phyloP scores from a whole-genome alignment of 2,113 vertebrate species.

The Cyprinodon brontotheroides region DNA sequence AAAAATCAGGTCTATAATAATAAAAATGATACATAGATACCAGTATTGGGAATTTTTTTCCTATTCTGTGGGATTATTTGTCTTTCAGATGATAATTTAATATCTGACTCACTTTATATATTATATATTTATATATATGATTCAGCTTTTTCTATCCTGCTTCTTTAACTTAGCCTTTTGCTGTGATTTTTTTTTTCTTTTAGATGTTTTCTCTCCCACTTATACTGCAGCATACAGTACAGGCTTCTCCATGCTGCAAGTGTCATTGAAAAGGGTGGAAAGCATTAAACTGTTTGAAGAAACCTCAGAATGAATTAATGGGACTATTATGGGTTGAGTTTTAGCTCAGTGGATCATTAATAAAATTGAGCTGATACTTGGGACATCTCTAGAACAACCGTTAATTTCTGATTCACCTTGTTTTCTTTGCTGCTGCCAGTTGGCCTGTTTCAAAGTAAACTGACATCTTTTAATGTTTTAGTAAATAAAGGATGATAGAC shows the following conservation, averaged over 20 bases:
- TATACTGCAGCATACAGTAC: background rate
- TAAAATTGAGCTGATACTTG: background rate
- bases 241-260: background rate
- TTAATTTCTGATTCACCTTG: background rate
- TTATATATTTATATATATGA: too few species aligned
- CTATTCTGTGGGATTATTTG: background rate
- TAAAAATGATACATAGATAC: too few species aligned
- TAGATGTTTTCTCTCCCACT: background rate
- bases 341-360: background rate
- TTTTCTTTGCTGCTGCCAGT: background rate
- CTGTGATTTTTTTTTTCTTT: background rate
- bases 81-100: background rate
- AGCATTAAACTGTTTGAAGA: background rate
- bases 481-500: conserved; percentile 16
- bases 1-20: too few species aligned
- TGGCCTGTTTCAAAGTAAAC: conserved; percentile 27
- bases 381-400: background rate
- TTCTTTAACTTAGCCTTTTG: background rate
- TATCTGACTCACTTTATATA: background rate
- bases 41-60: too few species aligned
- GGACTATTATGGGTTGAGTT: background rate
- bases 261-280: background rate
- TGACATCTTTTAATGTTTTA: background rate
- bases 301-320: background rate
- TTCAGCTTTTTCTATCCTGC: background rate